Evolutionary conservation across 2,888 invertebrate genomes (phyloP).

Genomic region (Cosmopolites sordidus): DNA sequence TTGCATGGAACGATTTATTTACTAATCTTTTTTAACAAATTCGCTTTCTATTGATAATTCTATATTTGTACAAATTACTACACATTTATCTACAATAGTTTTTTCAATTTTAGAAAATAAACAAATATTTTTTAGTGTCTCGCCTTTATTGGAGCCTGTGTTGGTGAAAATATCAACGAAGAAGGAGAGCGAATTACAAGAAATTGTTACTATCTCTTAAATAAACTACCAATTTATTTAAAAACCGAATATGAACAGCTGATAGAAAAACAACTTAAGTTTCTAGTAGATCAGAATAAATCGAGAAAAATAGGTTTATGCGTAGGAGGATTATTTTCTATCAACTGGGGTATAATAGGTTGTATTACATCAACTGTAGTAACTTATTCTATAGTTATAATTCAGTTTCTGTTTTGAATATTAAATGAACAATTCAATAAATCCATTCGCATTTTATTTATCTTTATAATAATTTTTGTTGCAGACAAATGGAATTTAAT

Average conservation of each 20-base stretch:
- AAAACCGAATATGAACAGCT: constrained; percentile 7
- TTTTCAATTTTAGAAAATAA: too few relatives aligned
- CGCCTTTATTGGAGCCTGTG: constrained; percentile 14
- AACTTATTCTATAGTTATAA: constrained; percentile 23
- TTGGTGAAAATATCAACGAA: constrained; percentile 15
- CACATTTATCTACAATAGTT: too few relatives aligned
- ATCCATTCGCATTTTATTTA: too few relatives aligned
- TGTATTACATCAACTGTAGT: constrained; percentile 19
- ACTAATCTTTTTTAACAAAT: too few relatives aligned
- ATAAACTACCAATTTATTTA: constrained; percentile 10
- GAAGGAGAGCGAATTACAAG: constrained; percentile 13
- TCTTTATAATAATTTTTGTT: too few relatives aligned
- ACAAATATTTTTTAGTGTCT: constrained; percentile 21
- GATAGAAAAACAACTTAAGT: constrained; percentile 14
- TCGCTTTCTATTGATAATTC: too few relatives aligned
- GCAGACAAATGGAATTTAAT: too few relatives aligned
- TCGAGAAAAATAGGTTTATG: constrained; percentile 13
- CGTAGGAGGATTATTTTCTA: constrained; percentile 23
- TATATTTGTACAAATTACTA: too few relatives aligned
- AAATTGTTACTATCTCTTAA: constrained; percentile 19
- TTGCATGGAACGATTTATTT: too few relatives aligned
- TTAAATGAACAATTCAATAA: too few relatives aligned
- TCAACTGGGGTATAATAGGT: constrained; percentile 24
- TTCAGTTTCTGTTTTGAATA: constrained; percentile 16
- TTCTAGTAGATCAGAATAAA: constrained; percentile 18